Conservation (phyloP, 2,888 invertebrate genomes). For the Lasius fuliginosus region DNA sequence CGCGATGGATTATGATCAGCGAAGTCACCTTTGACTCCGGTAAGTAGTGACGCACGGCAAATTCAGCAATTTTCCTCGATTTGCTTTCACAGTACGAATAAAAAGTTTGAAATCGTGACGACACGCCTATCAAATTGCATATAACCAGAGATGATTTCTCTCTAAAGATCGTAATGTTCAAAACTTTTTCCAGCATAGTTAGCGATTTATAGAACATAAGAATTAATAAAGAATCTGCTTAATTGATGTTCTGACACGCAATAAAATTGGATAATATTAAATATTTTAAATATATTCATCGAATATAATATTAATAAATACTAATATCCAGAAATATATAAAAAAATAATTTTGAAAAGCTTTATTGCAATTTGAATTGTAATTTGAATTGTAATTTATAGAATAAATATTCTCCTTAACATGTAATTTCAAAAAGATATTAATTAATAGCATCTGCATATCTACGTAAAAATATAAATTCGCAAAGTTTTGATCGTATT, state of each 20-base stretch:
- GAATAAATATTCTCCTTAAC: background rate
- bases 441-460: background rate
- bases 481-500: background rate
- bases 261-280: background rate
- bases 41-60: constrained; percentile 83
- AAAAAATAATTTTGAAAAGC: background rate
- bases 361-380: background rate
- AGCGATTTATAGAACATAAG: background rate
- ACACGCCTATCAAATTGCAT: constrained; percentile 3
- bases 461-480: background rate
- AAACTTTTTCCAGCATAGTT: background rate
- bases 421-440: background rate
- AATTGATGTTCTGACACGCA: background rate
- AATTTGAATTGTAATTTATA: background rate
- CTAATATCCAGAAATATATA: background rate
- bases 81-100: background rate
- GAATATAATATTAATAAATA: background rate
- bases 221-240: background rate
- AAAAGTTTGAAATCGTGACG: constrained; percentile 10
- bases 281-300: constrained; percentile 5
- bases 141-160: background rate
- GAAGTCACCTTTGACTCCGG: constrained; percentile 95
- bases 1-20: constrained; percentile 96
- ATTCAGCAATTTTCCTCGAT: background rate
- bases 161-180: background rate